Base-by-base conservation (phyloP, 2,113 vertebrate species). In the Sceloporus tristichus region DNA sequence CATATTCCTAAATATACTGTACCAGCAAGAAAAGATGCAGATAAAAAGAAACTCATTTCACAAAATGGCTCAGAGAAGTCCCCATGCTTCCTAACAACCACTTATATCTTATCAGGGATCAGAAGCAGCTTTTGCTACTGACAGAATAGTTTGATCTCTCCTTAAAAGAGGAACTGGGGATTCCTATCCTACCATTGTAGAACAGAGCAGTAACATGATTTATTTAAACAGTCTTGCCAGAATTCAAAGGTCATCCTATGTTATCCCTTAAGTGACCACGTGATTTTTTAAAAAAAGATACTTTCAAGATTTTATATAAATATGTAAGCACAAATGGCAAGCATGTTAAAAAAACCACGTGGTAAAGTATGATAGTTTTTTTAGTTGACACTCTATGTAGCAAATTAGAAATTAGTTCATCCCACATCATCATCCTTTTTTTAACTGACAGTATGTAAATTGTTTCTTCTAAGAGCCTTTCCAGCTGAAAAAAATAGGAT, bases 1-100 rank as follows among this genome's bases (percentile, higher is more conserved):
- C 89, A 88, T 25, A 93, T 29, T 62, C 34, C 34, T 19, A 42
- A n/a, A 27, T 87, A 93, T 88, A 91, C n/a, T 5, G 79, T 70
- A 14, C 8, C 5, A 89, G 54, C 74, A 89, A 13, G 0, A 84
- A 34, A 82, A 7, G 79, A 78, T 87, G 84, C 29, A 85, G 70
- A 82, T 29, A 86, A 89, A 48, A 38, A 13, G 75, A 18, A 25
- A 2, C 79, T 38, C 1, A n/a, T 34, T 65, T 87, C 88, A 23
- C 73, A 70, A 11, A 70, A 74, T 9, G 76, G 54, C 0, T 38
- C 79, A 66, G 3, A 48, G n/a, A n/a, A 27, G 53, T 77, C 42
- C 85, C 13, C 59, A 94, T 75, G 25, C 85, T 92, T 91, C 84
- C 9, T 86, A 80, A 70, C 21, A 76, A 92, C 18, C 1, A 27